Percentiles rank a stretch among this genome's conserved stretches.
phyloP scores from a whole-genome alignment of 92 coral and sea anemone species.

The Parazoanthus swiftii region DNA sequence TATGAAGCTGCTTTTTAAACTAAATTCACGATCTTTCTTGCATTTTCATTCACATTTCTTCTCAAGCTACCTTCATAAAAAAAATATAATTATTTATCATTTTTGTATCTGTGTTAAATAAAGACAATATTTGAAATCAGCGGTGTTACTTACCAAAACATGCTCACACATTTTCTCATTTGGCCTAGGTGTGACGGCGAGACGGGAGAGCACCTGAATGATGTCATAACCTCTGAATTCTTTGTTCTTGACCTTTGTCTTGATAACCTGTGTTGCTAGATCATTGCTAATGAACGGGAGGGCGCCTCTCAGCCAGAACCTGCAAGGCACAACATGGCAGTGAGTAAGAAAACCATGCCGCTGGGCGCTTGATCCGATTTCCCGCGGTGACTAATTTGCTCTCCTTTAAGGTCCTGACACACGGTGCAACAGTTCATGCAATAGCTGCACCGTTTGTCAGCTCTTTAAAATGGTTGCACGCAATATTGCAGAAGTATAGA shows the following conservation, averaged over 20 bases:
- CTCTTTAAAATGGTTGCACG: no score
- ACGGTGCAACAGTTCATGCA: no score
- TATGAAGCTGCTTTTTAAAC: no score
- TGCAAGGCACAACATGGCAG: not conserved
- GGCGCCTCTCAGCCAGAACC: conserved; percentile 60
- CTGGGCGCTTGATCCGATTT: not conserved
- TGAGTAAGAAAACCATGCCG: not conserved
- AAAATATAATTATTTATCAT: not conserved
- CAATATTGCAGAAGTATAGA: no score
- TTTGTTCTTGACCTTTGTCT: conserved; percentile 36
- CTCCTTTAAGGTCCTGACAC: no score
- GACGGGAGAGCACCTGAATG: conserved; percentile 49
- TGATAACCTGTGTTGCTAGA: conserved; percentile 46
- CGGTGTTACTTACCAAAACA: conserved; percentile 44
- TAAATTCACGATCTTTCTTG: no score
- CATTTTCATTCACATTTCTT: not conserved
- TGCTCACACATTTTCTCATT: conserved; percentile 50
- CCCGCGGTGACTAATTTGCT: no score
- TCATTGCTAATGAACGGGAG: conserved; percentile 54
- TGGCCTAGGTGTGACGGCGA: conserved; percentile 46
- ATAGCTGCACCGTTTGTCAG: no score
- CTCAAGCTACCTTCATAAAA: not conserved
- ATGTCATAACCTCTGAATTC: conserved; percentile 38
- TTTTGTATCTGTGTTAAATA: not conserved
- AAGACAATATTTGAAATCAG: no score